phyloP scores from a whole-genome alignment of 2,113 vertebrate species.

The Mastomys coucha region DNA sequence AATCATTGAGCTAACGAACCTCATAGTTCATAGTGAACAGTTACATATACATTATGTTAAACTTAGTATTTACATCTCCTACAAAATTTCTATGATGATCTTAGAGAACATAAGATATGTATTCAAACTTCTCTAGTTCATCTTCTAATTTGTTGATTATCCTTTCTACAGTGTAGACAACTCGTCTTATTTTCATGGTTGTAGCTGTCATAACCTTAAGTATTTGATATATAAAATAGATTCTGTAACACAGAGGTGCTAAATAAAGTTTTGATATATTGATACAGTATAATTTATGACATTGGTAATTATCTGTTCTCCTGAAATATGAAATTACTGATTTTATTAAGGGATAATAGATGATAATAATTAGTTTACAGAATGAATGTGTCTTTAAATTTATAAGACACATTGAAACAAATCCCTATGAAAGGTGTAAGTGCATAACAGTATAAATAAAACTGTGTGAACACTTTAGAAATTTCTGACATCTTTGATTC shows the following conservation, averaged over 20 bases:
- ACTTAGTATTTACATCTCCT: not conserved
- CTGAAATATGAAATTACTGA: not conserved
- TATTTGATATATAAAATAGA: not conserved
- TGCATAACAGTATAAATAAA: not conserved
- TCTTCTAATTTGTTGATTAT: not conserved
- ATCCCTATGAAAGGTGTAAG: not conserved
- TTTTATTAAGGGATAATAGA: not conserved
- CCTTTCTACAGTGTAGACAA: not conserved
- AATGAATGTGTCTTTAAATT: not conserved
- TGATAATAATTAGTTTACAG: not conserved
- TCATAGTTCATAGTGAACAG: too few relatives aligned
- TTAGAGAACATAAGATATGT: not conserved
- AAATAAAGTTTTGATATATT: not conserved
- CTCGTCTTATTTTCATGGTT: not conserved
- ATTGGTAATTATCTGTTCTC: not conserved
- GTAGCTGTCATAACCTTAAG: not conserved
- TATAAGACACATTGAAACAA: not conserved
- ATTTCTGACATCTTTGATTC: constrained; percentile 26
- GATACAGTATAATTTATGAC: not conserved
- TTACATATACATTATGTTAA: not conserved
- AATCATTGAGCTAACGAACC: not conserved
- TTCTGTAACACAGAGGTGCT: not conserved
- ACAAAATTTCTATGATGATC: constrained; percentile 1
- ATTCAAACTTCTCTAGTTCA: not conserved
- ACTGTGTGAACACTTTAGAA: not conserved